Evolutionary conservation across 2,888 invertebrate species (phyloP), one percentile per base, ranked within the genome.

Genomic region (Folsomia candida): DNA sequence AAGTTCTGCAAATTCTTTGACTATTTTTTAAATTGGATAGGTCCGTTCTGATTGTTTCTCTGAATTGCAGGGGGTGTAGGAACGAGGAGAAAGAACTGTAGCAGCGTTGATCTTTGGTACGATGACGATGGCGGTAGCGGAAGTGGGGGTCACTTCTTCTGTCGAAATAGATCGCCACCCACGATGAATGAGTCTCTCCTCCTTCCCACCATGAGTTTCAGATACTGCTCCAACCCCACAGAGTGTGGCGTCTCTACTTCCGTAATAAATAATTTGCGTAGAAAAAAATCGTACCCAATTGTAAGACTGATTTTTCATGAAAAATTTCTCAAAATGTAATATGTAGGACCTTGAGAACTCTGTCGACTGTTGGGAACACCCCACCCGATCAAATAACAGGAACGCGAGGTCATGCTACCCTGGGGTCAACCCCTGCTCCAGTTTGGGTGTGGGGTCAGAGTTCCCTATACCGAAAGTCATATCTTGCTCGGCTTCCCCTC

Each of bases 181-280:
- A n/a, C 37, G 29, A 37, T 29, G 20, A 14, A 1, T 24, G 1
- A 18, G 14, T 37, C 37, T 9, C 37, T 37, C 6, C n/a, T 57
- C 25, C 57, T 18, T 9, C 24, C 54, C 25, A 24, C 11, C 20
- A n/a, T 59, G 22, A 37, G 37, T 3, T 25, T 51, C 22, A 28
- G 27, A 9, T 61, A 51, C 51, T 68, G 68, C 28, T 61, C 68
- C 18, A 61, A 68, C 51, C 68, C 68, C 4, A 68, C 68, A 4
- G 68, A 68, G 18, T 68, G 68, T 27, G 62, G 62, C 2, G 6
- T 64, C 2, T 3, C n/a, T n/a, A n/a, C n/a, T n/a, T n/a, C n/a
- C n/a, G n/a, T n/a, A n/a, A n/a, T n/a, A n/a, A n/a, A n/a, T n/a
- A 60, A 25, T 26, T 26, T 20, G 9, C n/a, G 20, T 28, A 29